Evolutionary conservation across 2,113 vertebrate genomes (phyloP).

Genomic region (Noctilio leporinus): DNA sequence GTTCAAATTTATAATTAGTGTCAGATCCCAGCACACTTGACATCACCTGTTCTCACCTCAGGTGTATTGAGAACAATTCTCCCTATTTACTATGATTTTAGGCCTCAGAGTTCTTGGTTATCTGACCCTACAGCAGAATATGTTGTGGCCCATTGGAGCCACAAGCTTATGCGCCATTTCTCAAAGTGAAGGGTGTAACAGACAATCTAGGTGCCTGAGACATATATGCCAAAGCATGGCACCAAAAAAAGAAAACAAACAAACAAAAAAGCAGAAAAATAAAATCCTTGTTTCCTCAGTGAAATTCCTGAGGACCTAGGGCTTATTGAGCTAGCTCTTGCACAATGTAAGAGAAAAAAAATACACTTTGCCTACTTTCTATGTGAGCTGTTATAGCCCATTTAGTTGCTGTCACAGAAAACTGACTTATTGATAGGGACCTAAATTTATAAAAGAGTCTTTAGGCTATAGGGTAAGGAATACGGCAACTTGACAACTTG

Average conservation of each 20-base stretch:
- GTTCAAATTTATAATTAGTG: not conserved
- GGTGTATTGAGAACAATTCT: not conserved
- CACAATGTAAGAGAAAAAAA: not conserved
- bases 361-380: not conserved
- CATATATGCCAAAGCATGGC: accelerated
- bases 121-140: not conserved
- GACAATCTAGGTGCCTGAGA: too few relatives aligned
- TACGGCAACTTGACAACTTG: not conserved
- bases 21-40: not conserved
- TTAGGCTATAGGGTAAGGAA: not conserved
- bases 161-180: not conserved
- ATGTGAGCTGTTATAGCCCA: not conserved
- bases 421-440: not conserved
- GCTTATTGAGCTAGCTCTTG: not conserved
- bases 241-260: too few relatives aligned
- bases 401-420: not conserved
- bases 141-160: accelerated
- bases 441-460: not conserved
- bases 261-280: not conserved
- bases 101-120: not conserved
- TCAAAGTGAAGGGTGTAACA: not conserved
- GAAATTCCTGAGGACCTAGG: not conserved
- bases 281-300: not conserved
- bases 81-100: not conserved
- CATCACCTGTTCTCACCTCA: not conserved